phyloP scores from a whole-genome alignment of 2,888 invertebrate species.

The Gortyna flavago region DNA sequence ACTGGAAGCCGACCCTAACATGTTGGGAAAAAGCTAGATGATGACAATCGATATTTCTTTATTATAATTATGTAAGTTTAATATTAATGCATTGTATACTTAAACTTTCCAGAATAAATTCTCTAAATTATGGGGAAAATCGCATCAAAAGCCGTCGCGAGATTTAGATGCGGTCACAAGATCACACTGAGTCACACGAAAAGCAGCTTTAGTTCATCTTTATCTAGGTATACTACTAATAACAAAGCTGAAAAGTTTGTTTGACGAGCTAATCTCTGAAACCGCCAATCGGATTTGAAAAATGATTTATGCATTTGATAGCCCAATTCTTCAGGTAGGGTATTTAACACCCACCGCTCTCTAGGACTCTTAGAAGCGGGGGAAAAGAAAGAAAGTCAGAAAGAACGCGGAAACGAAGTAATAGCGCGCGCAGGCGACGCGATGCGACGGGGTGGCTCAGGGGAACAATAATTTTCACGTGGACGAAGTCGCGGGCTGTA shows the following conservation, averaged over 20 bases:
- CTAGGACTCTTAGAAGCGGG: not conserved
- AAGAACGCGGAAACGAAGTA: too few relatives aligned
- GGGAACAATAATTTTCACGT: not conserved
- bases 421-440: not conserved
- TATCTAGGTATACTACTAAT: not conserved
- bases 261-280: not conserved
- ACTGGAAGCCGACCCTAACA: too few relatives aligned
- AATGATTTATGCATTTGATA: not conserved
- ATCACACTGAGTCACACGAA: not conserved
- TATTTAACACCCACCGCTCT: not conserved
- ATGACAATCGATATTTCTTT: too few relatives aligned
- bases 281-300: not conserved
- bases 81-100: not conserved
- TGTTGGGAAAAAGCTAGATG: too few relatives aligned
- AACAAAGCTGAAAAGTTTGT: not conserved
- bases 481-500: not conserved
- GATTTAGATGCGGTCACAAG: not conserved
- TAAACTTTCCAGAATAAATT: not conserved
- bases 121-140: not conserved
- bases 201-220: not conserved
- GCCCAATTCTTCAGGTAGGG: not conserved
- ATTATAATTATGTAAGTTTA: too few relatives aligned
- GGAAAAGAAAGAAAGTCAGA: too few relatives aligned
- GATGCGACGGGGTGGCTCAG: not conserved
- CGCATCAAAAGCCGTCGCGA: not conserved